Percentiles rank a stretch among this genome's conserved stretches.
Conservation (phyloP, 2,113 vertebrate genomes). For the Nesogale talazaci region DNA sequence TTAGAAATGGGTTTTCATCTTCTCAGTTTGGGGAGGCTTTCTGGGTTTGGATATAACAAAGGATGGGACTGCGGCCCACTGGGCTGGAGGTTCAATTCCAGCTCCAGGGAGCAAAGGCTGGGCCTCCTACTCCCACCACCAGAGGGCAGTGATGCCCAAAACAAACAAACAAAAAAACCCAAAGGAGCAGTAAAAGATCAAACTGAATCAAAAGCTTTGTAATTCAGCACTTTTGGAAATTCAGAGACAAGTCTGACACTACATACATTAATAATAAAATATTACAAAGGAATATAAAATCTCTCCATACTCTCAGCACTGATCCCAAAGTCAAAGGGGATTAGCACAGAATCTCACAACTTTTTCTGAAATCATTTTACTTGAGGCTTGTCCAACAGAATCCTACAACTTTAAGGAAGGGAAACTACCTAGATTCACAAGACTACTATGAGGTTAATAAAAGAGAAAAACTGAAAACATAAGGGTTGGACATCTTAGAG, state of each 20-base stretch:
- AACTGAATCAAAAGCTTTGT: constrained; percentile 69
- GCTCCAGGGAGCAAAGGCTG: too few species aligned
- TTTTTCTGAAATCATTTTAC: too few species aligned
- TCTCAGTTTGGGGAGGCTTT: constrained; percentile 14
- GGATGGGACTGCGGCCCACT: too few species aligned
- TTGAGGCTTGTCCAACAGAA: background rate
- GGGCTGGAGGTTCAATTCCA: too few species aligned
- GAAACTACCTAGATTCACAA: constrained; percentile 55
- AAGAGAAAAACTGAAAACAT: background rate
- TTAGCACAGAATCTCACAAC: background rate
- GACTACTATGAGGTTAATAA: constrained; percentile 26
- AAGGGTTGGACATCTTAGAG: background rate
- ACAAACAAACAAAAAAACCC: too few species aligned
- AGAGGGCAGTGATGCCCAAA: too few species aligned
- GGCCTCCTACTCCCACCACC: too few species aligned
- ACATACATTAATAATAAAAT: constrained; percentile 77
- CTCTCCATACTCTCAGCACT: constrained; percentile 74
- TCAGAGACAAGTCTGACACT: constrained; percentile 68
- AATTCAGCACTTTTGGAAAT: constrained; percentile 68
- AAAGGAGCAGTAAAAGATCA: constrained; percentile 65
- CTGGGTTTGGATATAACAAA: constrained; percentile 48
- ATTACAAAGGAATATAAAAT: constrained; percentile 65
- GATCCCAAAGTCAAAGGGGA: constrained; percentile 56
- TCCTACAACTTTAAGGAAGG: constrained; percentile 54
- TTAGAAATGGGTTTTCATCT: constrained; percentile 37